These are phyloP conservation scores for Coelinius sp. DNA, from an alignment of 2,888 invertebrate species.

Conservation along the genomic window DNA sequence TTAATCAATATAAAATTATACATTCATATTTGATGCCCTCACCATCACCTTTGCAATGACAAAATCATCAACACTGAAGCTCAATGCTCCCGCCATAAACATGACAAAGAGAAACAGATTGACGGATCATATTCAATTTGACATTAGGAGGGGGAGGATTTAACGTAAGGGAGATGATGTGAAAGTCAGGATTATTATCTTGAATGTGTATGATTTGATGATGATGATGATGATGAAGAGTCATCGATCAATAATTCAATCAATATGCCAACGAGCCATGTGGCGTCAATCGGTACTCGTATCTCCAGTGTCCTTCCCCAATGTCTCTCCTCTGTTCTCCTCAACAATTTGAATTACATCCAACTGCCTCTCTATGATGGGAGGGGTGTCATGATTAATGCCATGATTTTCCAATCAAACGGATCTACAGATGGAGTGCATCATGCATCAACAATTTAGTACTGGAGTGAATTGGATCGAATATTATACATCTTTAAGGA, in stretches of 20 bases:
- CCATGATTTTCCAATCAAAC: constrained; percentile 21
- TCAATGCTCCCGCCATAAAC: background rate
- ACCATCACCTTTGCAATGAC: background rate
- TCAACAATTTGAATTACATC: constrained; percentile 37
- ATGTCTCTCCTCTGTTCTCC: background rate
- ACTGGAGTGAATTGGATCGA: background rate
- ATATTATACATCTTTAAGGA: too few species aligned
- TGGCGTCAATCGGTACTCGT: constrained; percentile 33
- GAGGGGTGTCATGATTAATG: constrained; percentile 33
- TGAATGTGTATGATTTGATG: constrained; percentile 11
- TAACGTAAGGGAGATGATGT: background rate
- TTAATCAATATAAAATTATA: background rate
- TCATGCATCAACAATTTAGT: background rate
- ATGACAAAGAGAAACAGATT: constrained; percentile 11
- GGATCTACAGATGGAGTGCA: background rate
- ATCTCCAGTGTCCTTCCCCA: constrained; percentile 2
- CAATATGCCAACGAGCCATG: constrained; percentile 37
- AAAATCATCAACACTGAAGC: background rate
- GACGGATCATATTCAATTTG: constrained; percentile 11
- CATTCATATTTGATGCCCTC: background rate
- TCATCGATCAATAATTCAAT: constrained; percentile 42
- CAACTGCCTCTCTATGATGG: constrained; percentile 6
- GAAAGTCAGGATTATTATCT: constrained; percentile 3
- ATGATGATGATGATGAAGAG: constrained; percentile 40
- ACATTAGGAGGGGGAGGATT: background rate